phyloP scores from a whole-genome alignment of 2,888 invertebrate species.

The Sarcophaga subvicina region DNA sequence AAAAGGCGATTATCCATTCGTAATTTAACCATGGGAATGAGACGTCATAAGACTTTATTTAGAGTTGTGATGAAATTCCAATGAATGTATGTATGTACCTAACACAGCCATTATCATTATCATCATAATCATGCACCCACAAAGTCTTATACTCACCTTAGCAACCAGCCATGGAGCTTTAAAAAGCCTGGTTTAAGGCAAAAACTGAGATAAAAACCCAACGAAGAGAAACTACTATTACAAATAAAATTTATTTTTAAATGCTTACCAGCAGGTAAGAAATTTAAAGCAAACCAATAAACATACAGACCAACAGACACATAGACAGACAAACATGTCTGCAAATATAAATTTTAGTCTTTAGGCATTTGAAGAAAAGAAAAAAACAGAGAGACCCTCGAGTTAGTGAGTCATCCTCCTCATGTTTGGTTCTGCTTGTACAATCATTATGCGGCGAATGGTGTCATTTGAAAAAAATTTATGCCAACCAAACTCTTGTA shows the following conservation, averaged over 20 bases:
- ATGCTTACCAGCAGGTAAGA: constrained; percentile 45
- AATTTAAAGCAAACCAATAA: background rate
- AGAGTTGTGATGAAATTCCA: constrained; percentile 57
- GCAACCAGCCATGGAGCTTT: background rate
- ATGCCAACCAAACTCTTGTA: background rate
- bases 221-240: background rate
- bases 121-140: constrained; percentile 6
- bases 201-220: background rate
- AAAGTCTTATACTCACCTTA: constrained; percentile 3
- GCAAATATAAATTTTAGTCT: background rate
- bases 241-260: constrained; percentile 22
- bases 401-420: constrained; percentile 34
- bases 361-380: background rate
- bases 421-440: constrained; percentile 2
- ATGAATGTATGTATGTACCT: background rate
- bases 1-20: too few relatives aligned
- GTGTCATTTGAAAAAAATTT: constrained; percentile 36
- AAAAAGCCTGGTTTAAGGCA: background rate
- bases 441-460: constrained; percentile 17
- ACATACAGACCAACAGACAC: too few relatives aligned
- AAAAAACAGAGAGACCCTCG: background rate
- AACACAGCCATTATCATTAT: too few relatives aligned
- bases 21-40: background rate
- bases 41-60: constrained; percentile 48
- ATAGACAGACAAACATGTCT: background rate